Evolutionary conservation across 2,113 vertebrate species (phyloP).

Genomic region (Dryoscopus gambensis): DNA sequence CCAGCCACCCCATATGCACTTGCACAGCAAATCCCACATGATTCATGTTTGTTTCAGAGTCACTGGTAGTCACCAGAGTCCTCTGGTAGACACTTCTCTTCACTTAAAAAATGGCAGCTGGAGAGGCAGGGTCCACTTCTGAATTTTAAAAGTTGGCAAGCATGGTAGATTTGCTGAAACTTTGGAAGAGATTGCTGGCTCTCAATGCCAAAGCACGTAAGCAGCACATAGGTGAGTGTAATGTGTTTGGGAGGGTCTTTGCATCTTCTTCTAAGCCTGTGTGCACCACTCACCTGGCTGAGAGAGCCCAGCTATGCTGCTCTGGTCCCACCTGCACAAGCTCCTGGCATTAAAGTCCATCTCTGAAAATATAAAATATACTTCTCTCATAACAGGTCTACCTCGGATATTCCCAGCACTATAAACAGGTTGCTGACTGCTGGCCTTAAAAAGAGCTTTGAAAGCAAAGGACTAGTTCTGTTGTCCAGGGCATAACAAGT

Average conservation of each 20-base stretch:
- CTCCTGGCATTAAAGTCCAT: not conserved
- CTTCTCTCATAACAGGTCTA: not conserved
- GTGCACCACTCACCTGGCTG: rapidly evolving
- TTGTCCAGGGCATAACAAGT: not conserved
- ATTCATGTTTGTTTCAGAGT: not conserved
- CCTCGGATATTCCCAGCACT: not conserved
- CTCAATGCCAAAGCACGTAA: not conserved
- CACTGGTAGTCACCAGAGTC: rapidly evolving
- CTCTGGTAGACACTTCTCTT: not conserved
- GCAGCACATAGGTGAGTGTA: not conserved
- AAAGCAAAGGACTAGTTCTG: not conserved
- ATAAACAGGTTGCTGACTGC: not conserved
- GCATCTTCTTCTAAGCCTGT: not conserved
- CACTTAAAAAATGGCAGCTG: not conserved
- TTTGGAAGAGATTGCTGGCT: not conserved
- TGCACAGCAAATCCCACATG: rapidly evolving
- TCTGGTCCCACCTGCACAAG: not conserved
- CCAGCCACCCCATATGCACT: not conserved
- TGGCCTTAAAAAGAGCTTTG: not conserved
- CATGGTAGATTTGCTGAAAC: not conserved
- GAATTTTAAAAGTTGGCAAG: not conserved
- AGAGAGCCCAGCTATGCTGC: not conserved
- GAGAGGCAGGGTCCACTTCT: not conserved
- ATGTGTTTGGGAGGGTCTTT: not conserved
- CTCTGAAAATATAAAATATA: not conserved